These are phyloP conservation scores for Monomorium pharaonis DNA, from an alignment of 1,140 invertebrate genomes.

Conservation along the genomic window DNA sequence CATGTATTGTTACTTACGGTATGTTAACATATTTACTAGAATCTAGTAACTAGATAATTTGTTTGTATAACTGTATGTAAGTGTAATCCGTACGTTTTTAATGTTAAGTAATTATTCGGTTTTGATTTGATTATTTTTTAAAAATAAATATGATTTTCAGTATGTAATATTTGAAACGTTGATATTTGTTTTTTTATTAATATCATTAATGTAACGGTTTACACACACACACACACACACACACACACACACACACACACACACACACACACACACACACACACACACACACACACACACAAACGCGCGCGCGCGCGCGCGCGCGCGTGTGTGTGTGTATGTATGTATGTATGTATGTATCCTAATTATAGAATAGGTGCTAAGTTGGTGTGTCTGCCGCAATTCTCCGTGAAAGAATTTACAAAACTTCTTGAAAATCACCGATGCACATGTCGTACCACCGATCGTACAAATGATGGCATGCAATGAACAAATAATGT, in stretches of 20 bases:
- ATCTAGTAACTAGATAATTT: background rate
- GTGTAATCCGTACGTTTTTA: background rate
- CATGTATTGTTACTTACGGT: constrained; percentile 85
- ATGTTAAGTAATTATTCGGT: background rate
- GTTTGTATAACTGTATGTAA: background rate
- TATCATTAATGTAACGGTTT: background rate
- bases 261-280: too few species aligned
- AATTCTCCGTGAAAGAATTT: constrained; percentile 88
- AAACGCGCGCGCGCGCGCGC: too few species aligned
- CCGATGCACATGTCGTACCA: constrained; percentile 87
- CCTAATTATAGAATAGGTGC: constrained; percentile 83
- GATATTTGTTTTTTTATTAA: background rate
- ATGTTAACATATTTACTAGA: background rate
- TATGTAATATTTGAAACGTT: background rate
- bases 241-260: too few species aligned
- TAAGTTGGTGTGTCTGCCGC: constrained; percentile 89
- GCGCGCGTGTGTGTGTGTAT: too few species aligned
- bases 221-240: too few species aligned
- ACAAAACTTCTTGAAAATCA: constrained; percentile 86
- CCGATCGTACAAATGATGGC: constrained; percentile 90
- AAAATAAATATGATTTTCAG: background rate
- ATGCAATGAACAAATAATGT: constrained; percentile 87
- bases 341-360: background rate
- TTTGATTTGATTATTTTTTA: background rate
- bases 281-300: too few species aligned